Evolutionary conservation across 2,888 invertebrate species (phyloP).

Genomic region (Actias luna): DNA sequence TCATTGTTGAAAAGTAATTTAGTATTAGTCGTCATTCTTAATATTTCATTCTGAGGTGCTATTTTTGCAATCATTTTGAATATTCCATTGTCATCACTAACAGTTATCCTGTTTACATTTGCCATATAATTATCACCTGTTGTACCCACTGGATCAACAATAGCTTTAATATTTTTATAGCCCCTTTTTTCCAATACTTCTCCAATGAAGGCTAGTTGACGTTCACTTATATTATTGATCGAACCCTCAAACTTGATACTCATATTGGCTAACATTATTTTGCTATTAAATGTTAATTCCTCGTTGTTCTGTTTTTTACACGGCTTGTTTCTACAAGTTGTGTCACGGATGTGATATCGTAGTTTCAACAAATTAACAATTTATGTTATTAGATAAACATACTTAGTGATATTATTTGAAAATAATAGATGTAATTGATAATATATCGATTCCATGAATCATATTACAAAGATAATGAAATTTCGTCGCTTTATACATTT

Average conservation of each 20-base stretch:
- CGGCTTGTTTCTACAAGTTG: constrained; percentile 16
- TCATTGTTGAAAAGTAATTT: constrained; percentile 43
- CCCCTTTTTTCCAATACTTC: constrained; percentile 40
- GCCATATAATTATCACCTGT: constrained; percentile 46
- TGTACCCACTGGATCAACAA: constrained; percentile 37
- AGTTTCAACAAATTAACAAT: background rate
- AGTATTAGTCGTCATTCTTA: constrained; percentile 29
- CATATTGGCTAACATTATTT: constrained; percentile 27
- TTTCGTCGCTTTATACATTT: too few species aligned
- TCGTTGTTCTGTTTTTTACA: constrained; percentile 29
- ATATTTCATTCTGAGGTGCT: constrained; percentile 36
- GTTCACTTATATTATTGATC: constrained; percentile 29
- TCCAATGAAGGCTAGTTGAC: constrained; percentile 42
- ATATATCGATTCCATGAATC: background rate
- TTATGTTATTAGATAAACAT: background rate
- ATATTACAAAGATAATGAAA: too few species aligned
- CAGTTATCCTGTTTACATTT: constrained; percentile 35
- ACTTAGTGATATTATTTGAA: background rate
- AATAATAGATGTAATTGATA: background rate
- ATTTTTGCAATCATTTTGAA: constrained; percentile 52
- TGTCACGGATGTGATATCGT: constrained; percentile 14
- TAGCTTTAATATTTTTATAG: constrained; percentile 35
- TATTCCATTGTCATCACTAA: constrained; percentile 34
- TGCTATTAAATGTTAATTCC: constrained; percentile 23
- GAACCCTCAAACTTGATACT: constrained; percentile 39